Base-by-base conservation (phyloP, 2,888 invertebrate genomes). In the Plebejus melissa region DNA sequence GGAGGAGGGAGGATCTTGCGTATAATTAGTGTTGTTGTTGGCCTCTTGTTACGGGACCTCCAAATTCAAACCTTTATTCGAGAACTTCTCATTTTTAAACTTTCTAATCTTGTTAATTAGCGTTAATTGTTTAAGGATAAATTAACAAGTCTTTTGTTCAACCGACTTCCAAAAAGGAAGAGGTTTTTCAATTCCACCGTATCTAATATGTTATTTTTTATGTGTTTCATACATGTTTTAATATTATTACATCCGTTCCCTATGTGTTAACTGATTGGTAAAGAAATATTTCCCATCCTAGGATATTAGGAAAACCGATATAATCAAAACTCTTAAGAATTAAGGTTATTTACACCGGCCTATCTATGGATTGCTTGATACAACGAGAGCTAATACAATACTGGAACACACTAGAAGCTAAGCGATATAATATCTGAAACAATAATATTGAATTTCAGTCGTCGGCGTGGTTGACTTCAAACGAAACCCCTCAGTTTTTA, bases 311-410 rank as follows among this genome's bases (percentile, higher is more conserved):
- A 50, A 50, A 13, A 13, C 13, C 13, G 13, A 13, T 50, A 3
- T 0, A 2, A 50, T 13, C 13, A 50, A 11, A 13, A 11, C 13
- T 50, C 50, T 50, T 4, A 50, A 50, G 32, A 38, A 32, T 32
- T 32, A 41, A 41, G 70, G 38, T 71, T 71, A 71, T 71, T 71
- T 71, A 71, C 71, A 71, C 71, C 71, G 28, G 28, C 16, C 28
- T 50, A 71, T 71, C 71, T 72, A 75, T 78, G 77, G 77, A 79
- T 79, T 76, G 76, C 75, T 76, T 69, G 79, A 78, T 71, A 16
- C 72, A 50, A 72, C 16, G 72, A 50, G 32, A 28, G 54, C 32
- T 72, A 32, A 50, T 13, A 32, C 13, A 60, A 32, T 11, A 77
- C 79, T 75, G 72, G 9, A 11, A 32, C 32, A 32, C 65, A 65